Base-by-base conservation (phyloP, 2,113 vertebrate genomes). In the Lasiurus borealis region DNA sequence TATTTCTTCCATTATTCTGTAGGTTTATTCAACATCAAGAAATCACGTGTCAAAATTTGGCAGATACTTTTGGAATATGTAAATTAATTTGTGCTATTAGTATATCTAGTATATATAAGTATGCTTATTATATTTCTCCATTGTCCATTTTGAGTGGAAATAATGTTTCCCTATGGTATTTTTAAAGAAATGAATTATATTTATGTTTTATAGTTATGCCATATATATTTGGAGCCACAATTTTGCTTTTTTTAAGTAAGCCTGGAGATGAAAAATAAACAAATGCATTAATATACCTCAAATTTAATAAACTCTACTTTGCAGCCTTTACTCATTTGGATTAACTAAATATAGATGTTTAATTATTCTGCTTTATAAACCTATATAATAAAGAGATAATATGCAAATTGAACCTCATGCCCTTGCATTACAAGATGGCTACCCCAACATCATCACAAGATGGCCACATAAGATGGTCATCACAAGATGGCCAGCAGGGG, bases 1-100 rank as follows among this genome's bases (percentile, higher is more conserved):
- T 68, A 46, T 84, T 95, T 87, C n/a, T 4, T 21, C 29, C 25
- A 80, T n/a, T 90, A 87, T 93, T 31, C 31, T 87, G 4, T 73
- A 52, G 3, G 7, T 88, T 85, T 85, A 92, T 73, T 77, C 72
- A 94, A 54, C 6, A 89, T 52, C 34, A 92, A 81, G 15, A 95
- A 93, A 94, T 88, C 83, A 85, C n/a, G 75, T 85, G 29, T 76
- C 59, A 91, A 25, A 75, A 78, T 94, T 85, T 73, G 62, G 57
- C 64, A 95, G 27, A 68, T 8, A 36, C 44, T 69, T 76, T 95
- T 69, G 31, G 94, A 89, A 88, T 23, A 68, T 48, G 71, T 48
- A 31, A n/a, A 5, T 76, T 85, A 82, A 90, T 81, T 76, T 93
- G 4, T 36, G 5, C 52, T 72, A 54, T 73, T 50, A 94, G 2